Conservation (phyloP, 2,888 invertebrate genomes). For the Amphipyra berbera region DNA sequence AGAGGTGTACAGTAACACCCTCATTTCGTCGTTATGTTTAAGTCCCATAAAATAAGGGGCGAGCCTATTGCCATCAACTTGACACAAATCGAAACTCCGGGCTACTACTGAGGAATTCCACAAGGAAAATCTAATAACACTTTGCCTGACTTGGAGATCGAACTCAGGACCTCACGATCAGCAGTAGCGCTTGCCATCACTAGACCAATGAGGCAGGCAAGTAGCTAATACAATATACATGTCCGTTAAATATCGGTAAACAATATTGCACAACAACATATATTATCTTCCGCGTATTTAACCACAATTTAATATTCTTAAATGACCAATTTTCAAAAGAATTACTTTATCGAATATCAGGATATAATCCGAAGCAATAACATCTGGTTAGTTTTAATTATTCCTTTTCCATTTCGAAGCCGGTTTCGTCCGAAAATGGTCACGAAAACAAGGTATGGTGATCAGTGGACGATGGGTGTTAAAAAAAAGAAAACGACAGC, state of each 20-base stretch:
- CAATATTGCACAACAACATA: background rate
- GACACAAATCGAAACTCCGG: background rate
- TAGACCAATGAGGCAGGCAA: no score
- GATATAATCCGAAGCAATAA: background rate
- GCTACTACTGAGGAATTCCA: no score
- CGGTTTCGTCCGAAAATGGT: slow-evolving; percentile 13
- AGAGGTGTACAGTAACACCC: no score
- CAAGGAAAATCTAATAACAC: no score
- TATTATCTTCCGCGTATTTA: background rate
- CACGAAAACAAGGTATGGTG: slow-evolving; percentile 18
- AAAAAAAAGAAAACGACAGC: slow-evolving; percentile 71
- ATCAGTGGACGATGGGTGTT: slow-evolving; percentile 65
- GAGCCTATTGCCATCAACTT: background rate
- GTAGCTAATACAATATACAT: no score
- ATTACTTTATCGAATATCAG: slow-evolving; percentile 1
- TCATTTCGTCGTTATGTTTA: no score
- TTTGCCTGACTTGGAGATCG: no score
- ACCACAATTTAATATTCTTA: background rate
- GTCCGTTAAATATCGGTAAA: background rate
- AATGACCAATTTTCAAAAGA: background rate
- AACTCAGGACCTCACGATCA: no score
- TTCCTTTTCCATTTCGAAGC: slow-evolving; percentile 9
- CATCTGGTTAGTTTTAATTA: background rate
- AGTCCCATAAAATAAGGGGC: no score
- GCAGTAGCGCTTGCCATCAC: no score